A percentile compares a stretch with the other conserved stretches of the same genome.
Conservation (phyloP, 2,113 vertebrate genomes). For the Melanocharis versteri region DNA sequence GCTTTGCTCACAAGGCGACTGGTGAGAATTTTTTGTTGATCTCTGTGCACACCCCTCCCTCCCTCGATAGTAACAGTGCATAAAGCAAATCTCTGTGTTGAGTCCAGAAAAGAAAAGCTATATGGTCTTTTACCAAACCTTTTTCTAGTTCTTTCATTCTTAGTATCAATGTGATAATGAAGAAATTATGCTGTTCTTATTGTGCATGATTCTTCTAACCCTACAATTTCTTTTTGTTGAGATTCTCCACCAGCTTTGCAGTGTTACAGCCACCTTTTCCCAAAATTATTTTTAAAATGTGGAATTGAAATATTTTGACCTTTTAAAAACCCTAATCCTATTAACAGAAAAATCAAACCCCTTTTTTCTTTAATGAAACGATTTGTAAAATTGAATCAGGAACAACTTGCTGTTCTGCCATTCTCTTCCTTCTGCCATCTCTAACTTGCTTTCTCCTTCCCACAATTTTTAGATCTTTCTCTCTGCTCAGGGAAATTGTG, state of each 20-base stretch:
- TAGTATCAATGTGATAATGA: background rate
- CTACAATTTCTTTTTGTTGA: background rate
- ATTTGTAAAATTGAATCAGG: background rate
- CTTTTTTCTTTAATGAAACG: fast-evolving
- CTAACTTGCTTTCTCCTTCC: background rate
- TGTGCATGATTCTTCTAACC: background rate
- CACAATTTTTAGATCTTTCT: background rate
- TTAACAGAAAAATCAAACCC: background rate
- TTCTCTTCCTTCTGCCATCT: background rate
- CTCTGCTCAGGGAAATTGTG: background rate
- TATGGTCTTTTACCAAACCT: background rate
- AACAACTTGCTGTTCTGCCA: background rate
- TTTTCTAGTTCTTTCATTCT: background rate
- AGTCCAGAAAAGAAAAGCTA: background rate
- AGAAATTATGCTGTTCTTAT: background rate
- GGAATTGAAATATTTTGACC: background rate
- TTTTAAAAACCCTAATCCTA: background rate
- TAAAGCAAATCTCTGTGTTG: background rate
- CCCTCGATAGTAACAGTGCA: background rate
- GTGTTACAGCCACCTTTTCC: fast-evolving
- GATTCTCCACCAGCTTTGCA: background rate
- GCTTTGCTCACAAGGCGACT: no score
- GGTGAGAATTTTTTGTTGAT: background rate
- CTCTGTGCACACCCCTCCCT: fast-evolving
- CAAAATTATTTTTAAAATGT: background rate